Evolutionary conservation across 2,797 vertebrate genomes (phyloP), one percentile per base, ranked within the genome.

Genomic region (Mormyrus proboscirostris): DNA sequence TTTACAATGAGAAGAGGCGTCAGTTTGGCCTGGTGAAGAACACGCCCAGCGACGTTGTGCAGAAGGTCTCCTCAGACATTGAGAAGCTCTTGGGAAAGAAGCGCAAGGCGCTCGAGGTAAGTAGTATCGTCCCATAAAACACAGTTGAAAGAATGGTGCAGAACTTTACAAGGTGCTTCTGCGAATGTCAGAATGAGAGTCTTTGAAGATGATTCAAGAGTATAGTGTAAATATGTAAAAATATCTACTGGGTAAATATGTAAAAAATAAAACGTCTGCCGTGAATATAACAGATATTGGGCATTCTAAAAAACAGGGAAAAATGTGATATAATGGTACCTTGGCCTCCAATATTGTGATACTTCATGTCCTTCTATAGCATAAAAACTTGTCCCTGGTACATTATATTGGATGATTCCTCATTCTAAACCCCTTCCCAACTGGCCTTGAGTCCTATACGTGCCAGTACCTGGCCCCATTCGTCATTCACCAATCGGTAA

Each of bases 51-150:
- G 97, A 96, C 91, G 94, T 99, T 73, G 98, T 99, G 93, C 97
- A 99, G 94, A 99, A 97, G 90, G 99, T 99, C 22, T 97, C 98
- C 0, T 97, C 96, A 3, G 98, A 99, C 92, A 99, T 99, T 0
- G 98, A 99, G 94, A 98, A 95, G 84, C 97, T 99, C 16, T 95
- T 99, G 94, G 97, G 97, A 62, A 99, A 98, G 95, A 99, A 99
- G 93, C 97, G 98, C 90, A 97, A 96, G 94, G 99, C 99, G 33
- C 95, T 99, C 5, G 97, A 98, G 95, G 98, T 99, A 94, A 96
- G 96, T 89, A 82, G 25, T 51, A 14, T 16, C 6, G 14, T 25
- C 29, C 29, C 29, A 38, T 6, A 14, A 8, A 14, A 50, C n/a
- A 22, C 1, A 2, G 10, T 51, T 4, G 49, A n/a, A 85, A 85